phyloP scores from a whole-genome alignment of 2,888 invertebrate genomes.

The Cantharis rufa region DNA sequence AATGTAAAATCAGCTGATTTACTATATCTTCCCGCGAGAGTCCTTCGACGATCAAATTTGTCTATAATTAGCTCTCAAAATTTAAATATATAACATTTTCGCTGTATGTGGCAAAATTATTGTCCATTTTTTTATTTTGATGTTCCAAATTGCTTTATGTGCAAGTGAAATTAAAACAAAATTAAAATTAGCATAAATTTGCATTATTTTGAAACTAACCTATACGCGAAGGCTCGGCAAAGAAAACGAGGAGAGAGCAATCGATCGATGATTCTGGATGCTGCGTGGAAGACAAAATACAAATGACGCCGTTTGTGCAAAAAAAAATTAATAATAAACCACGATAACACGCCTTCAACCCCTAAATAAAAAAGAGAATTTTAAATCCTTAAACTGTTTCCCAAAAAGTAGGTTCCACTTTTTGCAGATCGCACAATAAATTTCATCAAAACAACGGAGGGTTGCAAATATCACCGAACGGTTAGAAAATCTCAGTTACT shows the following conservation, averaged over 20 bases:
- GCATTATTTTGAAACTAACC: neutral
- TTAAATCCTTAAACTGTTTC: neutral
- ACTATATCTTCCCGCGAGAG: neutral
- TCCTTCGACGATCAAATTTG: neutral
- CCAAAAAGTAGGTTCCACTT: neutral
- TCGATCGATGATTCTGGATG: slow-evolving; percentile 26
- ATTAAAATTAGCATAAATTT: neutral
- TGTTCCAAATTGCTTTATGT: neutral
- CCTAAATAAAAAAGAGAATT: neutral
- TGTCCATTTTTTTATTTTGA: neutral
- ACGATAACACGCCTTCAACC: neutral
- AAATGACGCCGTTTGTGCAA: slow-evolving; percentile 11
- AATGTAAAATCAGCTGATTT: neutral
- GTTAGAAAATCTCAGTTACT: neutral
- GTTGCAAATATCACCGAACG: neutral
- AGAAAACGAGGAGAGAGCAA: neutral
- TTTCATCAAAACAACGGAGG: neutral
- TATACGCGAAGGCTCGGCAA: neutral
- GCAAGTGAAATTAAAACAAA: neutral
- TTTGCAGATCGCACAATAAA: neutral
- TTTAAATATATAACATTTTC: neutral
- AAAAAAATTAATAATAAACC: neutral
- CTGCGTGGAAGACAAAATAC: slow-evolving; percentile 18
- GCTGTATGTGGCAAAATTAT: neutral
- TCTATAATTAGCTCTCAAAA: neutral